phyloP scores from a whole-genome alignment of 2,888 invertebrate genomes.

The Cerastoderma edule region DNA sequence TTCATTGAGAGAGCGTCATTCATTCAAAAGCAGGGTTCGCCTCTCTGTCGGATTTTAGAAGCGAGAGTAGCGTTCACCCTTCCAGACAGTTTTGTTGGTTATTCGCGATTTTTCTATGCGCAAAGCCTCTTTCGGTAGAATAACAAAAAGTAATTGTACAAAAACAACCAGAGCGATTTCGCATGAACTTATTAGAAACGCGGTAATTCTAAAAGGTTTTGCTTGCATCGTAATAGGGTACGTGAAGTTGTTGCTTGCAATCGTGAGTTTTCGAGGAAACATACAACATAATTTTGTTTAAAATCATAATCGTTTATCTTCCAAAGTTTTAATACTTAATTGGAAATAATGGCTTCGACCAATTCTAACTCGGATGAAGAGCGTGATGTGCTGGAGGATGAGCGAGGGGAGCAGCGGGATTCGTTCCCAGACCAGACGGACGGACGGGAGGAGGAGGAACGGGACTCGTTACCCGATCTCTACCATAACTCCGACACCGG shows the following conservation, averaged over 20 bases:
- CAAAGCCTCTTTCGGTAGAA: neutral
- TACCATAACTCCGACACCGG: constrained; percentile 52
- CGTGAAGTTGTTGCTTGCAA: no score
- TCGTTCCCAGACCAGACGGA: constrained; percentile 19
- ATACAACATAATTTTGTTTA: no score
- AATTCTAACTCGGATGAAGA: constrained; percentile 32
- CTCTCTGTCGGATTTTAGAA: constrained; percentile 7
- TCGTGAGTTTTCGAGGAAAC: no score
- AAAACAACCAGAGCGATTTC: no score
- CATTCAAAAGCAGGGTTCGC: constrained; percentile 32
- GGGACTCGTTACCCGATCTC: constrained; percentile 51
- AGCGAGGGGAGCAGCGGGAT: constrained; percentile 29
- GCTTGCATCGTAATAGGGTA: no score
- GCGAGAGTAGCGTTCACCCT: neutral
- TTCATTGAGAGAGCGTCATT: constrained; percentile 44
- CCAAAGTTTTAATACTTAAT: no score
- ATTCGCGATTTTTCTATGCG: constrained; percentile 3
- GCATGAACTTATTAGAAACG: no score
- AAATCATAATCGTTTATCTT: no score
- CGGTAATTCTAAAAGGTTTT: no score
- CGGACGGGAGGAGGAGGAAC: constrained; percentile 46
- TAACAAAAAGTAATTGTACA: no score
- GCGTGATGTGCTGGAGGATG: constrained; percentile 17
- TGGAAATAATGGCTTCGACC: constrained; percentile 26
- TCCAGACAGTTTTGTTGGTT: neutral